Percentiles rank a stretch among this genome's conserved stretches.
phyloP scores from a whole-genome alignment of 1,140 invertebrate genomes.

The Heliconius nattereri region DNA sequence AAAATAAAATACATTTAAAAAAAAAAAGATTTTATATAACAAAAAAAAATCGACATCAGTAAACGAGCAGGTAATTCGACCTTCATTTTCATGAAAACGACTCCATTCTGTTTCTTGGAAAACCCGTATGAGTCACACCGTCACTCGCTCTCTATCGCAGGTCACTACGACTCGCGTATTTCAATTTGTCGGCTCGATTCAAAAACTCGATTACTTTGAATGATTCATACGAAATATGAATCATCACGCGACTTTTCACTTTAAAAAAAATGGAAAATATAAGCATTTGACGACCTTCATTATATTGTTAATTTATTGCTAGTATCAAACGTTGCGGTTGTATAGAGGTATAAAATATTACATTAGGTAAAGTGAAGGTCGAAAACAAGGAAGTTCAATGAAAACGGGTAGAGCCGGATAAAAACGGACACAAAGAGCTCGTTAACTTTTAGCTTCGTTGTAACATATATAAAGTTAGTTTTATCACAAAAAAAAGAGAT shows the following conservation, averaged over 20 bases:
- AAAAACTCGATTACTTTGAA: constrained; percentile 75
- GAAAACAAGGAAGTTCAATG: constrained; percentile 39
- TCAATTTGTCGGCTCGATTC: constrained; percentile 75
- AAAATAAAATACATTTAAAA: background rate
- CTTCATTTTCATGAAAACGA: constrained; percentile 77
- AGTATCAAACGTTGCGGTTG: background rate
- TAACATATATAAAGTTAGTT: constrained; percentile 14
- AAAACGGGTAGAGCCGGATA: constrained; percentile 46
- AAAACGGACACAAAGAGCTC: constrained; percentile 37
- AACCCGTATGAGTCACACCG: constrained; percentile 76
- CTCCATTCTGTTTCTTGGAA: constrained; percentile 70
- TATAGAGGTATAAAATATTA: background rate
- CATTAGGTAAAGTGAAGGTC: constrained; percentile 44
- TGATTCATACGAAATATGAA: constrained; percentile 76
- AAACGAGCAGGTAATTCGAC: constrained; percentile 45
- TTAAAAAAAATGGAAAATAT: constrained; percentile 20
- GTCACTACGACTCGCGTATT: constrained; percentile 73
- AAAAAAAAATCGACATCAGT: constrained; percentile 31
- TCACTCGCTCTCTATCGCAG: constrained; percentile 67
- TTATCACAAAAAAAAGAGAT: background rate
- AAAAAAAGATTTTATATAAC: background rate
- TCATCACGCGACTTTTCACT: constrained; percentile 67
- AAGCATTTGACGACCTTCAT: constrained; percentile 9
- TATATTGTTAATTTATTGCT: background rate
- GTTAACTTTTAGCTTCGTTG: background rate